Evolutionary conservation across 2,113 vertebrate species (phyloP), one percentile per base, ranked within the genome.

Genomic region (Meleagris gallopavo): DNA sequence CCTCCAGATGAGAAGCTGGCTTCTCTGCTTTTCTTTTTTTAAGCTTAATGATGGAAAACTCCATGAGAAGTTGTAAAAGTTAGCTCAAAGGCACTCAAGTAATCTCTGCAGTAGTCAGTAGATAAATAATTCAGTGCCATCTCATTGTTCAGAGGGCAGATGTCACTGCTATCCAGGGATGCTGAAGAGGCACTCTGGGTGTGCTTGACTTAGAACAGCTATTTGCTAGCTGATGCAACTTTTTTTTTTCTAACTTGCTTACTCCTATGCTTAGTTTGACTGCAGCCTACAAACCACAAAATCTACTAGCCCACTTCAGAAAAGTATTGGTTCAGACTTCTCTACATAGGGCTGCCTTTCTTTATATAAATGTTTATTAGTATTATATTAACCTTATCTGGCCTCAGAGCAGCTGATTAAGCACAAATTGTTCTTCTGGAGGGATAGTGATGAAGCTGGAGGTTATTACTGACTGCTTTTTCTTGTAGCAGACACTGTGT

Each of bases 301-400:
- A 50, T 18, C 34, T 29, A 19, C 25, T 15, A 38, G 34, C 20
- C 36, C 12, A 29, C 13, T 52, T 52, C 13, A 38, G 13, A 30
- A 14, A 45, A 67, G 30, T 45, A 18, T 34, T 38, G 9, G 48
- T 30, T 71, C 27, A 30, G 46, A 29, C 29, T 71, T 71, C 34
- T 30, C 69, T 52, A 30, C 34, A 38, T 17, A 71, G 69, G 50
- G 13, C 38, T 69, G 2, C 22, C 5, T 41, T 74, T 6, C 24
- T 77, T 73, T 0, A 2, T 58, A 14, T 9, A 0, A 0, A 34
- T 70, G 10, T 74, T 90, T 55, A 7, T 29, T 48, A 9, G 11
- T 40, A 34, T 57, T 57, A 12, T 7, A 16, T 65, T 60, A 41
- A 67, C 20, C 41, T 78, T 36, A 4, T 32, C 43, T 76, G 48